Evolutionary conservation across 53 echinoderm and acorn worm genomes (phyloP), one percentile per base, ranked within the genome.

Genomic region (Stichopus horrens): DNA sequence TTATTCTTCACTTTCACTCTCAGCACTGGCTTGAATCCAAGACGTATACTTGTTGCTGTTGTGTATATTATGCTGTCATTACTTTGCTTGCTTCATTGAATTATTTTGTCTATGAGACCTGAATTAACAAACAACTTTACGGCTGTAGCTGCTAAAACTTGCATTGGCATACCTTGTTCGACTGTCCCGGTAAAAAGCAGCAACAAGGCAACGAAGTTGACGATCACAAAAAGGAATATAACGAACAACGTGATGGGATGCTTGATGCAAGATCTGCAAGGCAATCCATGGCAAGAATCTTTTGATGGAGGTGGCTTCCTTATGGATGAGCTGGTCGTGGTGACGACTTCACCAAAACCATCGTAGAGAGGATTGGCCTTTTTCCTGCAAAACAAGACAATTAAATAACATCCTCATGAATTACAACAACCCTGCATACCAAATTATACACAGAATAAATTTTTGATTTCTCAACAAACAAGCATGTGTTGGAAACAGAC

Each of bases 311-410:
- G 66, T 18, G 52, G 65, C 52, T 65, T 85, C 85, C 66, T 85
- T 52, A 13, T 67, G 5, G 85, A 85, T 6, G 85, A 85, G 10
- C 66, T 65, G 7, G 23, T 68, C 7, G 85, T 85, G 4, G 85
- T 85, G 18, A 85, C 89, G 4, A 74, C 87, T 10, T 89, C 83
- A 59, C 85, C 68, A 65, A 93, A 95, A 57, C 92, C 89, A 65
- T 97, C 97, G 55, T 97, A 97, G 52, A 94, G 79, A 4, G 97
- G 97, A 74, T 97, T 97, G 66, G 92, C 81, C 89, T 97, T 97
- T 88, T 97, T 95, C 88, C 96, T 96, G 93, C 73, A 83, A 74
- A n/a, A 58, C 7, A 52, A 54, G 21, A 76, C 13, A 4, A 11
- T 11, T 0, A 67, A 14, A 67, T 14, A 67, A 14, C 0, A n/a